Percentiles rank a stretch among this genome's conserved stretches.
These are phyloP conservation scores for Acheta domesticus DNA, from an alignment of 2,888 invertebrate species.

Conservation along the genomic window DNA sequence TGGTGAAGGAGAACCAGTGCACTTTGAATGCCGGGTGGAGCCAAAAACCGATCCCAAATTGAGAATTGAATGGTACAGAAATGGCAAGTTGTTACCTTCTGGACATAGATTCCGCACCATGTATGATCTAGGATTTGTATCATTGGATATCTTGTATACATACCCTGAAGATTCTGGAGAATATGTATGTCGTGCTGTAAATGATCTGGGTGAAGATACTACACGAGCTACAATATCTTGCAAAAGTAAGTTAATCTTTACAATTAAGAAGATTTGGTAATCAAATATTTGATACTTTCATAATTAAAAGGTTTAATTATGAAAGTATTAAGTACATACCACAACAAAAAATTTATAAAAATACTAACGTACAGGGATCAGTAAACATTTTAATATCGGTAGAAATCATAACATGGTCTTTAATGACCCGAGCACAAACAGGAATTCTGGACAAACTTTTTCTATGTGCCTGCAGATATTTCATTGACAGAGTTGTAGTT, in stretches of 20 bases:
- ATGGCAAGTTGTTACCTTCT: slow-evolving; percentile 81
- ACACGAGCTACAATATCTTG: slow-evolving; percentile 81
- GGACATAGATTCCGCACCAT: slow-evolving; percentile 90
- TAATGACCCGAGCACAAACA: too few species aligned
- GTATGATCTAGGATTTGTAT: slow-evolving; percentile 91
- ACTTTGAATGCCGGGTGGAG: slow-evolving; percentile 93
- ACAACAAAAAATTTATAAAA: too few species aligned
- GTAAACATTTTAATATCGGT: too few species aligned
- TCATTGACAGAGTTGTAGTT: too few species aligned
- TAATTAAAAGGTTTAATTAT: neutral
- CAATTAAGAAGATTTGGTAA: neutral
- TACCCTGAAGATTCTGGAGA: slow-evolving; percentile 94
- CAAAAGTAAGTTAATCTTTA: slow-evolving; percentile 58
- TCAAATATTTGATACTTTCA: neutral
- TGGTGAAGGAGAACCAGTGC: slow-evolving; percentile 87
- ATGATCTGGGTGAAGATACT: slow-evolving; percentile 86
- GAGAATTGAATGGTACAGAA: slow-evolving; percentile 89
- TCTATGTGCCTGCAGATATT: too few species aligned
- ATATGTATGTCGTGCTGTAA: slow-evolving; percentile 87
- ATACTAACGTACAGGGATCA: too few species aligned
- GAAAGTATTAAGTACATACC: too few species aligned
- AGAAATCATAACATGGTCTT: too few species aligned
- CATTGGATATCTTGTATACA: slow-evolving; percentile 85
- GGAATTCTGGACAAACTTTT: too few species aligned
- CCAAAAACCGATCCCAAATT: slow-evolving; percentile 91